These are phyloP conservation scores for Otus sunia DNA, from an alignment of 2,113 vertebrate genomes.

Conservation along the genomic window DNA sequence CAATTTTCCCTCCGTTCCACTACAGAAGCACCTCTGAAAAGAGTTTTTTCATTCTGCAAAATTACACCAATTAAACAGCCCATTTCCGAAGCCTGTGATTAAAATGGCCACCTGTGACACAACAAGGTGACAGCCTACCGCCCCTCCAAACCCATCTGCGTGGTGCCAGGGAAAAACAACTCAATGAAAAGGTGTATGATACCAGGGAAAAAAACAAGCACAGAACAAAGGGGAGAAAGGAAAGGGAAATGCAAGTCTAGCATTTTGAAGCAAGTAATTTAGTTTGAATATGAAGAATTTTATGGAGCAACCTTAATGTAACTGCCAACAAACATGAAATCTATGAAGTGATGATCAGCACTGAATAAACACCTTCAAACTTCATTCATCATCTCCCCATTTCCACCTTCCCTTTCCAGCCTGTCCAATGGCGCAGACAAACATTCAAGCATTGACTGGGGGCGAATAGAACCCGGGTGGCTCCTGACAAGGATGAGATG, in stretches of 20 bases:
- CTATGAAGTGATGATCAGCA: not conserved
- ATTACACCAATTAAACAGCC: not conserved
- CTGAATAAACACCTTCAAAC: not conserved
- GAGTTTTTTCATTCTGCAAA: not conserved
- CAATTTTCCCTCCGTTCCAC: not conserved
- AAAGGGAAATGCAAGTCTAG: conserved; percentile 16
- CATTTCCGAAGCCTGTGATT: not conserved
- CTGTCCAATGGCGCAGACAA: not conserved
- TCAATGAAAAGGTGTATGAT: not conserved
- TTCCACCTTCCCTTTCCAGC: not conserved
- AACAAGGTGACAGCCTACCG: not conserved
- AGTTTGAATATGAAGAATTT: not conserved
- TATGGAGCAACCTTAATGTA: not conserved
- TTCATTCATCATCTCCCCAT: not conserved
- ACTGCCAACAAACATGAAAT: not conserved
- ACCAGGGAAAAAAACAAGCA: conserved; percentile 30
- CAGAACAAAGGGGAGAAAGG: conserved; percentile 34
- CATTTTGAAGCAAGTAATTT: conserved; percentile 17
- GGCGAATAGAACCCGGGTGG: not conserved
- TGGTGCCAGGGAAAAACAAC: conserved; percentile 16
- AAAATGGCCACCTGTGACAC: not conserved
- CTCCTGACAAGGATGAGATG: not conserved
- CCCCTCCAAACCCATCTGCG: not conserved
- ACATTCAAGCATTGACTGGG: fast-evolving
- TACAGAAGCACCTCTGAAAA: not conserved